phyloP scores from a whole-genome alignment of 2,888 invertebrate genomes.

The Trimorus sp. region DNA sequence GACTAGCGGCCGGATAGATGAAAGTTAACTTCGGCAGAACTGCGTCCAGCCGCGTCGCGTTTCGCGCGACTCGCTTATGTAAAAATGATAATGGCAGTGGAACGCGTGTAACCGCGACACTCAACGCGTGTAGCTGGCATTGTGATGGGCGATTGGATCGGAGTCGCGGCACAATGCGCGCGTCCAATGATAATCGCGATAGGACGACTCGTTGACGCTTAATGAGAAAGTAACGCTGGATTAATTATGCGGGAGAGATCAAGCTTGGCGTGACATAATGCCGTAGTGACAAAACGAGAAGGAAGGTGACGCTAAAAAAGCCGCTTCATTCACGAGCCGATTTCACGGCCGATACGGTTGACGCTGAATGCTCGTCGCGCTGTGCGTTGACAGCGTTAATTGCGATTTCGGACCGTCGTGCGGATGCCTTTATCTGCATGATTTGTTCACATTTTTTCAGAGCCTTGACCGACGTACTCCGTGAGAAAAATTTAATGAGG shows the following conservation, averaged over 20 bases:
- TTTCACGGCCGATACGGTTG: constrained; percentile 21
- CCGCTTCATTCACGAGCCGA: constrained; percentile 10
- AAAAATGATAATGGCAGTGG: not conserved
- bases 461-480: not conserved
- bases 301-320: constrained; percentile 4
- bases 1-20: constrained; percentile 28
- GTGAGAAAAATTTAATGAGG: constrained; percentile 23
- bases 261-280: constrained; percentile 23
- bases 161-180: constrained; percentile 13
- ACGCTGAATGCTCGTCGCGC: constrained; percentile 2
- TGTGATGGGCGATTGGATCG: too few relatives aligned
- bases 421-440: not conserved
- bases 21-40: constrained; percentile 39
- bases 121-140: constrained; percentile 1
- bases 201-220: constrained; percentile 10
- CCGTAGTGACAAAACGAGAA: constrained; percentile 10
- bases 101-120: constrained; percentile 2
- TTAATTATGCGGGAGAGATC: constrained; percentile 41
- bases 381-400: not conserved
- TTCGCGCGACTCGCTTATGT: constrained; percentile 13
- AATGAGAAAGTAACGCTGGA: constrained; percentile 31
- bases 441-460: too few relatives aligned
- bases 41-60: constrained; percentile 32
- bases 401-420: not conserved
- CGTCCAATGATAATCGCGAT: constrained; percentile 35